These are phyloP conservation scores for Noctuana brunneofusca DNA, from an alignment of 2,888 invertebrate genomes.

Conservation along the genomic window DNA sequence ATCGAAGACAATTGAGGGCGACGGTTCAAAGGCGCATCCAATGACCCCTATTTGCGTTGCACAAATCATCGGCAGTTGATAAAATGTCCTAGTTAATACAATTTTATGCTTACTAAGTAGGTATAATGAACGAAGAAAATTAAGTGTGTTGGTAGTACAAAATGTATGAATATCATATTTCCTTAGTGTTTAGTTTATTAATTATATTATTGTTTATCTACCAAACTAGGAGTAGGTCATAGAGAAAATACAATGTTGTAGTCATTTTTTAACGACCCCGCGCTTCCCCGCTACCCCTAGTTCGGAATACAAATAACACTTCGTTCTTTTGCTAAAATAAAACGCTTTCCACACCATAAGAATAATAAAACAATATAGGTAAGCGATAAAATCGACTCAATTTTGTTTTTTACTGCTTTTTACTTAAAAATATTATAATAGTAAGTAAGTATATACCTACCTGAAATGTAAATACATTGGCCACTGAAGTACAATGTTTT, in stretches of 20 bases:
- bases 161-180: neutral
- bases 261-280: too few relatives aligned
- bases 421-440: neutral
- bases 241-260: neutral
- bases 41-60: slow-evolving; percentile 28
- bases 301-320: too few relatives aligned
- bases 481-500: slow-evolving; percentile 13
- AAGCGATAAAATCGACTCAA: slow-evolving; percentile 10
- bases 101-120: neutral
- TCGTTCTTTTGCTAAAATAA: too few relatives aligned
- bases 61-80: slow-evolving; percentile 7
- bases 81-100: neutral
- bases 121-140: neutral
- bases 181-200: too few relatives aligned
- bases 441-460: neutral
- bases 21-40: slow-evolving; percentile 36
- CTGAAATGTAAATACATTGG: neutral
- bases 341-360: neutral
- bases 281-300: too few relatives aligned
- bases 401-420: neutral
- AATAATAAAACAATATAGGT: neutral
- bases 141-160: neutral
- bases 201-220: too few relatives aligned
- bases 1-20: slow-evolving; percentile 37
- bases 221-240: too few relatives aligned